Base-by-base conservation (phyloP, 1,140 invertebrate species). In the Atta cephalotes region DNA sequence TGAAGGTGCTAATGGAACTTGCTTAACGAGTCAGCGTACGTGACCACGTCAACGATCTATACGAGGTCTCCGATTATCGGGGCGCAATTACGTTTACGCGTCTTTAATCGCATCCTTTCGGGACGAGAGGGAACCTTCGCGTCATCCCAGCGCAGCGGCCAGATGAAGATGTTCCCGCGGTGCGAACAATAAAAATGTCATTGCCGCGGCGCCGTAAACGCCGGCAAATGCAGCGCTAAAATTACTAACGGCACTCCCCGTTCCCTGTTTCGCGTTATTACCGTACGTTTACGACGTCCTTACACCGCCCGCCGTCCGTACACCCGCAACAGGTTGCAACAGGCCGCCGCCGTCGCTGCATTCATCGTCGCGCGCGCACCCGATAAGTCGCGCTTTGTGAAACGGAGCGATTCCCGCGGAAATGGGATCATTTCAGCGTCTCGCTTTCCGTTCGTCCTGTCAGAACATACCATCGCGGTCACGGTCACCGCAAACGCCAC, bases 261-360 rank as follows among this genome's bases (percentile, higher is more conserved):
- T 70, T 63, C 65, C 78, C 82, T 78, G 66, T 82, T 88, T 90
- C 89, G 82, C 89, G 87, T 91, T 91, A 91, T 91, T 91, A 90
- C 90, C 79, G 89, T 86, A 72, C 89, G 82, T 91, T 91, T 91
- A 91, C 90, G 90, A 90, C 90, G 88, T 90, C 90, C 88, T 90
- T 90, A 91, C 88, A 85, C 87, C 78, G 78, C 80, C 60, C 60
- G 60, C 49, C 49, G 49, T 35, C 4, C 21, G 71, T 86, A 74
- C 85, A 81, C 79, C 89, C 45, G 90, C 89, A 91, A 91, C 90
- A 91, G 89, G 90, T 91, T 91, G 89, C 90, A 88, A 65, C 66
- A 49, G 66, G 14, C 66, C 76, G 21, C 45, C 16, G 77, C 3
- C 2, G 56, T 76, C 68, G 80, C 72, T 88, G 89, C 84, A 91